Evolutionary conservation across 2,113 vertebrate species (phyloP).

Genomic region (Ariopsis seemanni): DNA sequence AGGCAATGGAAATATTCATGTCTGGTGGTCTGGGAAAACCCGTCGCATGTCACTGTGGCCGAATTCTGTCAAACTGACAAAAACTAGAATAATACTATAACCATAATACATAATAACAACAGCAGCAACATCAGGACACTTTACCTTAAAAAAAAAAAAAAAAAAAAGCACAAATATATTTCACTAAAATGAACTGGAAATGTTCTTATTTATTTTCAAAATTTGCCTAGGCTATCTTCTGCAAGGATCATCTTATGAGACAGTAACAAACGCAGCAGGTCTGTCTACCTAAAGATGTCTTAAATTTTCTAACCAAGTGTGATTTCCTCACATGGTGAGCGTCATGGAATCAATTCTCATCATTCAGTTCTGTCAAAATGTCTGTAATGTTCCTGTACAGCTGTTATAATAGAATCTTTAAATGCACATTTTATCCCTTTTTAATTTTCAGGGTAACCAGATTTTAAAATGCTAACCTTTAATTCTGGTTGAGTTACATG

Average conservation of each 20-base stretch:
- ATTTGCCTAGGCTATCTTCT: neutral
- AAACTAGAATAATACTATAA: neutral
- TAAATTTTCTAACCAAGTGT: neutral
- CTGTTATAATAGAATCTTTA: neutral
- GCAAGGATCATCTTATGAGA: neutral
- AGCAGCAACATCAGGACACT: neutral
- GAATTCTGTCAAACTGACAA: neutral
- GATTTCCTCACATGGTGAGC: neutral
- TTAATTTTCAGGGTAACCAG: neutral
- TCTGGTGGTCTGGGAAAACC: constrained; percentile 13
- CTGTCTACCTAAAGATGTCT: neutral
- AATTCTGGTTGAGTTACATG: neutral
- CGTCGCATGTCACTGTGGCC: neutral
- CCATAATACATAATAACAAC: too few species aligned
- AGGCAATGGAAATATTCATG: neutral
- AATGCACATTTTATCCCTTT: neutral
- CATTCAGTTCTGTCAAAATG: neutral
- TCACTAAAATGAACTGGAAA: neutral
- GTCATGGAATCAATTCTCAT: neutral
- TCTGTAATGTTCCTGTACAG: neutral
- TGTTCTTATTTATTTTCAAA: neutral
- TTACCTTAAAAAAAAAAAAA: neutral
- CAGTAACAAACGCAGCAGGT: neutral
- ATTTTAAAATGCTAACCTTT: neutral
- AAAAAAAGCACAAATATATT: neutral